Evolutionary conservation across 2,113 vertebrate genomes (phyloP), one percentile per base, ranked within the genome.

Genomic region (Copsychus sechellarum): DNA sequence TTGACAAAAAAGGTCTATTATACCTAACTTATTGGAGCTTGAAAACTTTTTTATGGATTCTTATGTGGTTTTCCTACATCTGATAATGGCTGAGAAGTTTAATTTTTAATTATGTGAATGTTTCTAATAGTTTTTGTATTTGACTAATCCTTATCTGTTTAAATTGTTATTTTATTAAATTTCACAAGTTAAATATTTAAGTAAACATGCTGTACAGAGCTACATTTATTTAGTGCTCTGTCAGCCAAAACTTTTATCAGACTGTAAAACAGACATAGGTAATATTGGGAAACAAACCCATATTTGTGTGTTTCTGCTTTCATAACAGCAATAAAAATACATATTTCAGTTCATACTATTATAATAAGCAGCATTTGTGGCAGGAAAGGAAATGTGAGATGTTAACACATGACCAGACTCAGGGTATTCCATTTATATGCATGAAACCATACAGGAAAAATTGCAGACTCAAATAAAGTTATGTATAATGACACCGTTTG

Each of bases 1-100:
- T 96, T 97, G 90, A 97, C 95, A 92, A 95, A 95, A 97, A 96
- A 91, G 91, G 60, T 82, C 81, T 95, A 97, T 97, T 97, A 92
- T 93, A 97, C 69, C 85, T 96, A 92, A 94, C 70, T 90, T 96
- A 97, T 95, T 97, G 76, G 91, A 95, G 71, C 81, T 82, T 96
- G 66, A 96, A 97, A 97, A 92, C 24, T 92, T 96, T 87, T 92
- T 91, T 48, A 95, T 93, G 60, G 72, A 92, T 94, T 92, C 81
- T 95, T 92, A 48, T 88, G 88, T 73, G 57, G 78, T 83, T 96
- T 96, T 92, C 81, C 86, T 96, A 86, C 69, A 94, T 86, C 93
- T 74, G 82, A 98, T 97, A 97, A 96, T 95, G 60, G 90, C 25
- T 85, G 51, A 95, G 95, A 96, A 94, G 80, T 92, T 96, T 90